A percentile compares a stretch with the other conserved stretches of the same genome.
Conservation (phyloP, 2,113 vertebrate genomes). For the Felis chaus region DNA sequence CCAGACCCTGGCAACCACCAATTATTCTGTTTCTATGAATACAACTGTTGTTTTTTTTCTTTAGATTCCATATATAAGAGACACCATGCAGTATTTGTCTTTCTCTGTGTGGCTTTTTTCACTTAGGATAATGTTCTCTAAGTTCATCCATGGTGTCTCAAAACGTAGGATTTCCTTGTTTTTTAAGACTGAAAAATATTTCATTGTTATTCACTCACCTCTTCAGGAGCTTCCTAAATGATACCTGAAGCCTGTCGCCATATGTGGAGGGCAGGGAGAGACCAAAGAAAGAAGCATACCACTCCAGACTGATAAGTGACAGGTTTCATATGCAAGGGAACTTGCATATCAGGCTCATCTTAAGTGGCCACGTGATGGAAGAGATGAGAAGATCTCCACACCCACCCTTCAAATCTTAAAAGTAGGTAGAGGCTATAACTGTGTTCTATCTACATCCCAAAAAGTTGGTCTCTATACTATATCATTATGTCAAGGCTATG, state of each 20-base stretch:
- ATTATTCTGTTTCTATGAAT: neutral
- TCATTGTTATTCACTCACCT: neutral
- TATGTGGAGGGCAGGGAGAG: neutral
- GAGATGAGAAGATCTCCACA: neutral
- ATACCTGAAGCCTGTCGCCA: neutral
- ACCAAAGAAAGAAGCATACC: neutral
- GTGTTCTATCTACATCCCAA: neutral
- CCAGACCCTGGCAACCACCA: neutral
- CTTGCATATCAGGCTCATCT: neutral
- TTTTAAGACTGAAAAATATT: neutral
- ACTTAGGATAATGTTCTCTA: neutral
- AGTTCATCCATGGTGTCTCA: neutral
- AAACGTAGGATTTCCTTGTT: neutral
- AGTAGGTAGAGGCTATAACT: neutral
- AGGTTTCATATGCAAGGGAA: neutral
- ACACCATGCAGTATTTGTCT: neutral
- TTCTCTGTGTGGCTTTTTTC: neutral
- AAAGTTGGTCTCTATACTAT: neutral
- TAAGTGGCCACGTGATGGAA: neutral
- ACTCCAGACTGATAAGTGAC: neutral
- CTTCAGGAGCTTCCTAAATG: neutral
- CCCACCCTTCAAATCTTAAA: neutral
- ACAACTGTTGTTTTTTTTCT: neutral
- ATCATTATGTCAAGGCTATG: neutral
- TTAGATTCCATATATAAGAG: neutral